Conservation (phyloP, 2,113 vertebrate species). For the Uropsilus gracilis region DNA sequence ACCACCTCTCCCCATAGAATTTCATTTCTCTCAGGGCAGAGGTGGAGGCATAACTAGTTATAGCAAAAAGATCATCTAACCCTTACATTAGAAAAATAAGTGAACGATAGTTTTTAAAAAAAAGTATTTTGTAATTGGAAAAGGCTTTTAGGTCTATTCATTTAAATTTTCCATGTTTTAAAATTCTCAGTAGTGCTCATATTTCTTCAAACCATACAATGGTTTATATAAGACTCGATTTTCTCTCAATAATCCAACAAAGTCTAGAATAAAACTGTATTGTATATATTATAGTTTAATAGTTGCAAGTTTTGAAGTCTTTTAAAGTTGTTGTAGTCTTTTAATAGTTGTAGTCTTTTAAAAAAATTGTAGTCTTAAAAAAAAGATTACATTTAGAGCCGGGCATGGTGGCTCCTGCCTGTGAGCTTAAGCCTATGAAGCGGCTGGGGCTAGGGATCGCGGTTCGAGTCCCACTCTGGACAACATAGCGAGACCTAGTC, state of each 20-base stretch:
- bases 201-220: slow-evolving; percentile 16
- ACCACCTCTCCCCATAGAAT: not conserved
- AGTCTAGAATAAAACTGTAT: not conserved
- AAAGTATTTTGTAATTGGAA: not conserved
- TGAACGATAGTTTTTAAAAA: not conserved
- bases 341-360: too few relatives aligned
- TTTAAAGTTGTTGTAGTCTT: too few relatives aligned
- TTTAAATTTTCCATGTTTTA: not conserved
- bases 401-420: too few relatives aligned
- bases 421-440: too few relatives aligned
- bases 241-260: not conserved
- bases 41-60: not conserved
- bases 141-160: not conserved
- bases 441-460: too few relatives aligned
- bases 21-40: not conserved
- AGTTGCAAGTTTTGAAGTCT: not conserved
- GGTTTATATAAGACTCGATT: slow-evolving; percentile 26
- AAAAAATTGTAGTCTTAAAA: too few relatives aligned
- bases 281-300: slow-evolving; percentile 17
- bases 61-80: not conserved
- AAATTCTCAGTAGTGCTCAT: not conserved
- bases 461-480: too few relatives aligned
- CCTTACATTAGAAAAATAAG: not conserved
- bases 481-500: too few relatives aligned
- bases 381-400: too few relatives aligned